A percentile compares a stretch with the other conserved stretches of the same genome.
These are phyloP conservation scores for Ooceraea biroi DNA, from an alignment of 1,140 invertebrate genomes.

Conservation along the genomic window DNA sequence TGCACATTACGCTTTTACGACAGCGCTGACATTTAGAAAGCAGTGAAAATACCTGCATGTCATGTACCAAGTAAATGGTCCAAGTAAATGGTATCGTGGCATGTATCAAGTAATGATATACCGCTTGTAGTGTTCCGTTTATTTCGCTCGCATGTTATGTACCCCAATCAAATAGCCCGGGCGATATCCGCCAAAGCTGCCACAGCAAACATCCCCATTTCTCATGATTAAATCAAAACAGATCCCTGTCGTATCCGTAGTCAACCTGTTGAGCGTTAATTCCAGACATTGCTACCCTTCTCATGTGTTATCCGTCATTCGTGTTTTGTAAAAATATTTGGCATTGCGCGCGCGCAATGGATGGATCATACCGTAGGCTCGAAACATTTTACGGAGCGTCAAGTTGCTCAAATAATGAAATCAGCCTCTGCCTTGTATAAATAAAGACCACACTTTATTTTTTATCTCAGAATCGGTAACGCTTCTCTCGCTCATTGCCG, in stretches of 20 bases:
- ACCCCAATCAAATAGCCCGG: not conserved
- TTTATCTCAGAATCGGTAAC: no score
- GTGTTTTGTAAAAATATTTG: conserved; percentile 25
- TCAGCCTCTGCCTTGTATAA: no score
- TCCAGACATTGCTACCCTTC: conserved; percentile 24
- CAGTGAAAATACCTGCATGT: not conserved
- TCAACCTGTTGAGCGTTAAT: conserved; percentile 61
- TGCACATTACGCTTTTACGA: not conserved
- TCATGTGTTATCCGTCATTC: not conserved
- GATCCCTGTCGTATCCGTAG: conserved; percentile 21
- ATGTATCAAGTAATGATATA: not conserved
- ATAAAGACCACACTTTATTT: no score
- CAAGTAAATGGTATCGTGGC: no score
- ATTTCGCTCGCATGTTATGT: not conserved
- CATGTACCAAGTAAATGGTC: not conserved
- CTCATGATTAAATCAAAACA: conserved; percentile 61
- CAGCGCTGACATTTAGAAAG: not conserved
- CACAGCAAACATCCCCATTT: conserved; percentile 38
- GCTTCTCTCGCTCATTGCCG: no score
- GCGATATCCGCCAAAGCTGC: conserved; percentile 40
- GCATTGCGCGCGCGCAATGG: not conserved
- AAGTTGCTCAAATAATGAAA: no score
- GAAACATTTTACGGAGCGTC: no score
- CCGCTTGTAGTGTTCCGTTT: not conserved
- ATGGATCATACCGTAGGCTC: not conserved